Evolutionary conservation across 1,140 invertebrate species (phyloP).

Genomic region (Mamestra configurata): DNA sequence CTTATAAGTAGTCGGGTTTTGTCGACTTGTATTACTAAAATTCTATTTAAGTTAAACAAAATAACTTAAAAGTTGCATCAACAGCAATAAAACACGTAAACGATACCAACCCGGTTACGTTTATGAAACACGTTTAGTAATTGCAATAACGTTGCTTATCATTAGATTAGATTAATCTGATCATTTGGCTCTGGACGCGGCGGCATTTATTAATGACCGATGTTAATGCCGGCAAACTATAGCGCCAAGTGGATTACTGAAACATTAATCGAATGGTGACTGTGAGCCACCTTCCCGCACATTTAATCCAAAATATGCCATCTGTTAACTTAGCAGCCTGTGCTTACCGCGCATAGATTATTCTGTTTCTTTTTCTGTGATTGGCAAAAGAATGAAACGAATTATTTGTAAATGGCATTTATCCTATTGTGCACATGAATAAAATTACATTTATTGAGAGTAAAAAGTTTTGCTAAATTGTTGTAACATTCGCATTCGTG

Average conservation of each 20-base stretch:
- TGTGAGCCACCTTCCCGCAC: background rate
- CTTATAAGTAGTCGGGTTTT: background rate
- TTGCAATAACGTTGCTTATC: slow-evolving; percentile 37
- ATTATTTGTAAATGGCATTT: background rate
- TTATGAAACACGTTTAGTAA: slow-evolving; percentile 54
- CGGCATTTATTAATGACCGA: slow-evolving; percentile 27
- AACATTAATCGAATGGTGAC: background rate
- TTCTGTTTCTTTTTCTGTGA: background rate
- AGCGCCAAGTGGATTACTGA: slow-evolving; percentile 20
- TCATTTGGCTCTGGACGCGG: slow-evolving; percentile 1
- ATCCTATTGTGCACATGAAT: background rate
- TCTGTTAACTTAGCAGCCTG: background rate
- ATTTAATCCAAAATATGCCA: slow-evolving; percentile 6
- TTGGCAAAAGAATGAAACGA: background rate
- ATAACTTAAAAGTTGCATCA: background rate
- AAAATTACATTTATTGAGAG: background rate
- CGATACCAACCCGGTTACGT: slow-evolving; percentile 18
- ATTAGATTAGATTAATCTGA: slow-evolving; percentile 55
- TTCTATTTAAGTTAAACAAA: too few relatives aligned
- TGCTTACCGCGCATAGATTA: background rate
- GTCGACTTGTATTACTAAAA: too few relatives aligned
- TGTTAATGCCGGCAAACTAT: slow-evolving; percentile 20
- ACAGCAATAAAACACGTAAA: slow-evolving; percentile 6
- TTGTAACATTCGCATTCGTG: background rate
- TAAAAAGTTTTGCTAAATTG: background rate